Conservation (phyloP, 1,140 invertebrate species). For the Lucilia sericata region DNA sequence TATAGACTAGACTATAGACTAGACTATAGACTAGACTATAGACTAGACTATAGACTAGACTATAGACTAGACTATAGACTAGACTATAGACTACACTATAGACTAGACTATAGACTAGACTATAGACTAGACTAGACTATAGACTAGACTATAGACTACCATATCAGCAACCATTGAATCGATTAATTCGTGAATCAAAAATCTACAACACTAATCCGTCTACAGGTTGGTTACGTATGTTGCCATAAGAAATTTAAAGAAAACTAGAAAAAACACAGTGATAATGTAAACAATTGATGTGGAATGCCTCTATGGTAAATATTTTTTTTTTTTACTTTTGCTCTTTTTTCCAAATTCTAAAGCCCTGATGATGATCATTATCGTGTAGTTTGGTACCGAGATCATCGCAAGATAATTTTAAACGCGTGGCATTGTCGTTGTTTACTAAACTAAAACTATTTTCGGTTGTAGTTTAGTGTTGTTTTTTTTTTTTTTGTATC, state of each 20-base stretch:
- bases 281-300: constrained; percentile 41
- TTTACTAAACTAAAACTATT: constrained; percentile 33
- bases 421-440: constrained; percentile 40
- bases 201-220: not conserved
- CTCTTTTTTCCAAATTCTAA: not conserved
- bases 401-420: not conserved
- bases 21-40: no score
- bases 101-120: no score
- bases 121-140: no score
- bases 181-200: not conserved
- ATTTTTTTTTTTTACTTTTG: not conserved
- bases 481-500: not conserved
- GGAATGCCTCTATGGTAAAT: not conserved
- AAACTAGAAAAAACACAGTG: not conserved
- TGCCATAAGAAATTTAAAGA: constrained; percentile 29
- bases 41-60: no score
- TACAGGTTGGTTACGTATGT: constrained; percentile 41
- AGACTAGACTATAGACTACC: no score
- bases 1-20: no score
- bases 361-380: not conserved
- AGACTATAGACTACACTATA: no score
- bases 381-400: not conserved
- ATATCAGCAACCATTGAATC: no score
- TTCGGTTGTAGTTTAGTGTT: constrained; percentile 1
- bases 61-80: no score